Percentiles rank a stretch among this genome's conserved stretches.
Conservation (phyloP, 2,113 vertebrate species). For the Mungos mungo region DNA sequence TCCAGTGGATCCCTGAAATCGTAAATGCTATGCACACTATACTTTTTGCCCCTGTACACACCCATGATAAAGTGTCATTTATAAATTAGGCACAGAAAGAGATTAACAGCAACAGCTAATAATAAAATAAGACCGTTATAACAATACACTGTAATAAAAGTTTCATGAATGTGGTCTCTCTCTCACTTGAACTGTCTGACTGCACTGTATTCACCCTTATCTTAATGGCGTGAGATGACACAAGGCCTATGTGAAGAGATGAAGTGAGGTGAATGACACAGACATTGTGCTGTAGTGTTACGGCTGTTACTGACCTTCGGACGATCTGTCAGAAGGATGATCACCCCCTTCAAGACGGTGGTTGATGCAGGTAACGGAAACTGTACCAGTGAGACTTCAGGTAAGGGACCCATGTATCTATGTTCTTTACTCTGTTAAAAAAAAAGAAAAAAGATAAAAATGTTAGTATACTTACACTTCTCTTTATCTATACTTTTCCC, state of each 20-base stretch:
- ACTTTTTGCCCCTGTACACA: not conserved
- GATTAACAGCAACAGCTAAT: not conserved
- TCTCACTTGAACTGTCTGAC: not conserved
- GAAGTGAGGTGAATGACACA: not conserved
- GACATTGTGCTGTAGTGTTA: too few relatives aligned
- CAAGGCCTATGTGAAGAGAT: not conserved
- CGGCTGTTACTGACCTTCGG: not conserved
- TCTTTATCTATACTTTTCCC: not conserved
- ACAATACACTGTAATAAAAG: not conserved
- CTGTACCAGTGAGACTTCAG: not conserved
- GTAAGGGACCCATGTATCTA: not conserved
- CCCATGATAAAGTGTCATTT: not conserved
- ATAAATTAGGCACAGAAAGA: not conserved
- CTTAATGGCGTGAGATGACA: not conserved
- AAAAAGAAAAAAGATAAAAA: not conserved
- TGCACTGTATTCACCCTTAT: not conserved
- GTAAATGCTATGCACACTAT: not conserved
- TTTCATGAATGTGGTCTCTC: not conserved
- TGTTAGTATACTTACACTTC: not conserved
- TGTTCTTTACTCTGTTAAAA: not conserved
- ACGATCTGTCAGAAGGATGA: not conserved
- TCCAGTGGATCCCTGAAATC: not conserved
- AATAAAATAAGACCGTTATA: not conserved
- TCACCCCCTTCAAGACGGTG: not conserved
- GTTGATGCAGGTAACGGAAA: not conserved